These are phyloP conservation scores for Clostera curtula DNA, from an alignment of 2,888 invertebrate species.

Conservation along the genomic window DNA sequence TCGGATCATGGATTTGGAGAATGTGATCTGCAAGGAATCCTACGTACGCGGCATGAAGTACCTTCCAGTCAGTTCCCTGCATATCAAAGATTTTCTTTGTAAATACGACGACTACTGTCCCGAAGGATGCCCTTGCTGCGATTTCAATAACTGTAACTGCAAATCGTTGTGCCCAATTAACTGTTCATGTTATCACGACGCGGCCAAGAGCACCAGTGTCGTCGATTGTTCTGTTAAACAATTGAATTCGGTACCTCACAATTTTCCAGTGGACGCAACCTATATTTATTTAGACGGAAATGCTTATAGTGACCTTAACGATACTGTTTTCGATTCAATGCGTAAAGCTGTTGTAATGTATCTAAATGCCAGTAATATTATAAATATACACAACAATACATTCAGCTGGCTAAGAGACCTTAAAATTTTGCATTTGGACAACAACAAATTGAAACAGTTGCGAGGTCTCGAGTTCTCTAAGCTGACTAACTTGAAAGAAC, in stretches of 20 bases:
- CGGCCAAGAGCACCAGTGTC: conserved; percentile 92
- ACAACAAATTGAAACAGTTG: conserved; percentile 85
- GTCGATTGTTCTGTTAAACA: conserved; percentile 91
- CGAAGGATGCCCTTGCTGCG: conserved; percentile 94
- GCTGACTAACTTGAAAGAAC: conserved; percentile 84
- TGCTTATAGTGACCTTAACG: conserved; percentile 83
- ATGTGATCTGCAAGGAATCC: conserved; percentile 90
- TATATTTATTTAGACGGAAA: conserved; percentile 95
- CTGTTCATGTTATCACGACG: conserved; percentile 96
- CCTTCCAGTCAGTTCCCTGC: conserved; percentile 83
- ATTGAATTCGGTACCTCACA: conserved; percentile 82
- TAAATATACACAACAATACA: conserved; percentile 88
- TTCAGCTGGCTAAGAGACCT: conserved; percentile 86
- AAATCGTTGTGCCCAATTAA: conserved; percentile 94
- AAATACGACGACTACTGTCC: conserved; percentile 93
- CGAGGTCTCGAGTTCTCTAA: conserved; percentile 90
- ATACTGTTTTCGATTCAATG: conserved; percentile 58
- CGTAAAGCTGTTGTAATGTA: conserved; percentile 79
- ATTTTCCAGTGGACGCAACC: conserved; percentile 93
- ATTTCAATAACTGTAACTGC: conserved; percentile 95
- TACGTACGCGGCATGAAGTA: conserved; percentile 87
- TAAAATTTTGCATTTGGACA: conserved; percentile 87
- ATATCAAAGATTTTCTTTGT: conserved; percentile 90
- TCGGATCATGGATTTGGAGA: conserved; percentile 89
- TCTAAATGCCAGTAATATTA: conserved; percentile 87